A percentile compares a stretch with the other conserved stretches of the same genome.
These are phyloP conservation scores for Penaeus vannamei DNA, from an alignment of 1,140 invertebrate species.

Conservation along the genomic window DNA sequence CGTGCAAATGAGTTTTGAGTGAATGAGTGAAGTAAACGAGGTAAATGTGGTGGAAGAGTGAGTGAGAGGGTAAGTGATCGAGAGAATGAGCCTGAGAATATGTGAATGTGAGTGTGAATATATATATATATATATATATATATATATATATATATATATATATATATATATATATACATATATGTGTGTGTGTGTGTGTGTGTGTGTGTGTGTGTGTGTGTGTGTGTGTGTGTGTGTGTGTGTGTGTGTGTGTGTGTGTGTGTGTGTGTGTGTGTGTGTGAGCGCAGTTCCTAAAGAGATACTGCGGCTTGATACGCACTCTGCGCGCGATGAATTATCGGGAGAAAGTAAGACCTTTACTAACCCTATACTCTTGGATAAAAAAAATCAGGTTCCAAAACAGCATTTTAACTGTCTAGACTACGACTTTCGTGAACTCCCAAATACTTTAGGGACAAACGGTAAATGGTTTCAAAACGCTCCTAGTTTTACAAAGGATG, in stretches of 20 bases:
- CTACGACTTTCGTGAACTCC: too few species aligned
- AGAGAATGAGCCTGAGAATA: neutral
- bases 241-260: conserved; percentile 18
- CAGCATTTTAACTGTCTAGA: too few species aligned
- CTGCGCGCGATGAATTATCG: too few species aligned
- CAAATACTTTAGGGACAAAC: too few species aligned
- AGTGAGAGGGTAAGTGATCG: neutral
- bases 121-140: neutral
- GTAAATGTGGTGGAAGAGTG: neutral
- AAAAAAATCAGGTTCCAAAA: too few species aligned
- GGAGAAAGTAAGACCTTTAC: too few species aligned
- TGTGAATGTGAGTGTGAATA: neutral
- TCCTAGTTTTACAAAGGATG: too few species aligned
- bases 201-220: conserved; percentile 1
- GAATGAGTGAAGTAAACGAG: neutral
- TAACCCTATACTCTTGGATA: too few species aligned
- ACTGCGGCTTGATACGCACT: too few species aligned
- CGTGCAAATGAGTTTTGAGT: neutral
- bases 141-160: neutral
- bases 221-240: conserved; percentile 1
- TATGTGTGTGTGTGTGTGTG: conserved; percentile 1
- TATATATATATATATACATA: neutral
- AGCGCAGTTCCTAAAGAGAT: too few species aligned
- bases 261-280: neutral
- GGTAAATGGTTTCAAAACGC: too few species aligned